Evolutionary conservation across 2,113 vertebrate genomes (phyloP).

Genomic region (Dissostichus mawsoni): DNA sequence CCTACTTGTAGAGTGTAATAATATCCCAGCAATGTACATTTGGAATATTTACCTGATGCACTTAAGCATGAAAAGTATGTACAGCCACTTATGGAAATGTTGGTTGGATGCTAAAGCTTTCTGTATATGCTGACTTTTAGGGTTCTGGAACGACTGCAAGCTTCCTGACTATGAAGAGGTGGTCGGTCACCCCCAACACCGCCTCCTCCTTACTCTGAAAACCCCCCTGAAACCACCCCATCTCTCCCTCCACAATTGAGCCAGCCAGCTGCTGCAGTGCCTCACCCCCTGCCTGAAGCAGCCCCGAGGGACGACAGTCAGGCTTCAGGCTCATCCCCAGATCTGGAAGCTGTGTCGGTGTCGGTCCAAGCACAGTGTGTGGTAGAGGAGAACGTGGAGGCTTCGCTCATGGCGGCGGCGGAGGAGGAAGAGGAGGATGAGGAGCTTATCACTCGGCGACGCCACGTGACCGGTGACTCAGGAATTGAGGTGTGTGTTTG

Average conservation of each 20-base stretch:
- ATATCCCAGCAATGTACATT: neutral
- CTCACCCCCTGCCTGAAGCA: slow-evolving; percentile 40
- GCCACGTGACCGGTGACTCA: slow-evolving; percentile 87
- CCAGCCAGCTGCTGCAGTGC: slow-evolving; percentile 49
- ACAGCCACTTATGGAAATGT: neutral
- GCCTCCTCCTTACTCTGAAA: slow-evolving; percentile 87
- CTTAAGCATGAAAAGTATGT: neutral
- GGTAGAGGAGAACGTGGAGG: slow-evolving; percentile 55
- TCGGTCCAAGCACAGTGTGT: slow-evolving; percentile 28
- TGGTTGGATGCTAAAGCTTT: slow-evolving; percentile 7
- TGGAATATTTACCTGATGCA: neutral
- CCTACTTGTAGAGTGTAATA: neutral
- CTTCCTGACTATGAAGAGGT: slow-evolving; percentile 89
- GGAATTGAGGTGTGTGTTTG: slow-evolving; percentile 88
- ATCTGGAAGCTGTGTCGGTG: slow-evolving; percentile 26
- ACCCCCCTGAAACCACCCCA: slow-evolving; percentile 65
- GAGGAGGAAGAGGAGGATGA: slow-evolving; percentile 77
- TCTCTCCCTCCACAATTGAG: slow-evolving; percentile 38
- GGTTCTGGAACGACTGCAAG: slow-evolving; percentile 88
- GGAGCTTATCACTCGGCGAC: slow-evolving; percentile 80
- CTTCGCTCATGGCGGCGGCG: neutral
- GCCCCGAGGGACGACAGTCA: neutral
- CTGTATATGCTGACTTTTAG: slow-evolving; percentile 62
- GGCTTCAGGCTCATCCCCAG: neutral
- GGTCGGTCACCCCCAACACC: slow-evolving; percentile 86